phyloP scores from a whole-genome alignment of 37 sponge, comb jelly and placozoan genomes.

The Hormiphora californensis region DNA sequence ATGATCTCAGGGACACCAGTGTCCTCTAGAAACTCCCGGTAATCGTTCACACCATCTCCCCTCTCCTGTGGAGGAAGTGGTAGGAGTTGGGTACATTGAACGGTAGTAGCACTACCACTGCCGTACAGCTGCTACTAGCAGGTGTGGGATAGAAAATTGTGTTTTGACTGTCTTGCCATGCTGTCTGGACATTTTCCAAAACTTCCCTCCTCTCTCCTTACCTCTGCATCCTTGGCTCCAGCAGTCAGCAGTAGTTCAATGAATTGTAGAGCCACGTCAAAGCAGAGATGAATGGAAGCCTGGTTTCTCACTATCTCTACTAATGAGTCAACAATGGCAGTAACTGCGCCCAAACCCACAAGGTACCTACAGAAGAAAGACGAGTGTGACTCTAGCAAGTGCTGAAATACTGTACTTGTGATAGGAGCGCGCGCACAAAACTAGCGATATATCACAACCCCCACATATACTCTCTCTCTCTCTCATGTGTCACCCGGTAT shows the following conservation, averaged over 20 bases:
- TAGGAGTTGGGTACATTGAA: too few species aligned
- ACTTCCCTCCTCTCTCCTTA: too few species aligned
- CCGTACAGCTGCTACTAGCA: too few species aligned
- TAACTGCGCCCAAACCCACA: constrained; percentile 34
- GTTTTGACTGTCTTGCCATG: too few species aligned
- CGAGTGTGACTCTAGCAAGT: background rate
- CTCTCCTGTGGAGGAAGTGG: too few species aligned
- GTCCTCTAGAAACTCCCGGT: constrained; percentile 44
- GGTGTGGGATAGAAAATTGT: too few species aligned
- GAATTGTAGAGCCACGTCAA: constrained; percentile 49
- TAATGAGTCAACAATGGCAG: constrained; percentile 37
- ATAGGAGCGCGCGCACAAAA: background rate
- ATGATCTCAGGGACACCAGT: constrained; percentile 51
- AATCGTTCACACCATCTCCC: constrained; percentile 31
- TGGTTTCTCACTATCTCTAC: constrained; percentile 40
- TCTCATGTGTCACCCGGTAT: background rate
- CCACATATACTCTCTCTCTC: background rate
- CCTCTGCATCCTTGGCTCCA: constrained; percentile 48
- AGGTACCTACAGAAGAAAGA: background rate
- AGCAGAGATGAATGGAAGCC: constrained; percentile 47
- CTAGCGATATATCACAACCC: constrained; percentile 6
- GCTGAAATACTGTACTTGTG: background rate
- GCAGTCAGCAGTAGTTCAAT: constrained; percentile 39
- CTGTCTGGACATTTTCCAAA: too few species aligned
- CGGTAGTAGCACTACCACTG: too few species aligned